These are phyloP conservation scores for Capreolus pygargus DNA, from an alignment of 2,113 vertebrate genomes.

Conservation along the genomic window DNA sequence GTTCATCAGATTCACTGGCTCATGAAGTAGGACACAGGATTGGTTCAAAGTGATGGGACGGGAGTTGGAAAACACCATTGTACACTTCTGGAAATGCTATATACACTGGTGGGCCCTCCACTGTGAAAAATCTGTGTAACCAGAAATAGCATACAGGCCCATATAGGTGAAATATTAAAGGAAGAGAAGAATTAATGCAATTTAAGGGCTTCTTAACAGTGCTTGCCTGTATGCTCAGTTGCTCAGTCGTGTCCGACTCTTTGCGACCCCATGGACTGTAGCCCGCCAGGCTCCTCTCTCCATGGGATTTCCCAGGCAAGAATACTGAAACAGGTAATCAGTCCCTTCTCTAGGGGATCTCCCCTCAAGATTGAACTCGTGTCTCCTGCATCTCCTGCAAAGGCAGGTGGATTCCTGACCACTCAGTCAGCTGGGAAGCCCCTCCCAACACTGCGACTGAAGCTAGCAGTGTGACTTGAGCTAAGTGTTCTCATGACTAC, in stretches of 20 bases:
- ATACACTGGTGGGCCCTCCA: not conserved
- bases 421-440: not conserved
- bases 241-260: not conserved
- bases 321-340: not conserved
- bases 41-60: not conserved
- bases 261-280: not conserved
- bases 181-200: not conserved
- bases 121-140: not conserved
- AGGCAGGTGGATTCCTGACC: not conserved
- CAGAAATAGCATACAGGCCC: not conserved
- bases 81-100: not conserved
- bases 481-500: not conserved
- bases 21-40: not conserved
- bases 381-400: not conserved
- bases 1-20: not conserved
- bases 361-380: not conserved
- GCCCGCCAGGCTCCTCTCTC: not conserved
- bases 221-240: accelerated
- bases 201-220: not conserved
- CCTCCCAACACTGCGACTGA: not conserved
- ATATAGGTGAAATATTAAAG: not conserved
- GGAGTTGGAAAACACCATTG: not conserved
- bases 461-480: not conserved
- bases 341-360: not conserved
- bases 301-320: not conserved